Conservation (phyloP, 2,797 vertebrate genomes). For the Chiroxiphia lanceolata region DNA sequence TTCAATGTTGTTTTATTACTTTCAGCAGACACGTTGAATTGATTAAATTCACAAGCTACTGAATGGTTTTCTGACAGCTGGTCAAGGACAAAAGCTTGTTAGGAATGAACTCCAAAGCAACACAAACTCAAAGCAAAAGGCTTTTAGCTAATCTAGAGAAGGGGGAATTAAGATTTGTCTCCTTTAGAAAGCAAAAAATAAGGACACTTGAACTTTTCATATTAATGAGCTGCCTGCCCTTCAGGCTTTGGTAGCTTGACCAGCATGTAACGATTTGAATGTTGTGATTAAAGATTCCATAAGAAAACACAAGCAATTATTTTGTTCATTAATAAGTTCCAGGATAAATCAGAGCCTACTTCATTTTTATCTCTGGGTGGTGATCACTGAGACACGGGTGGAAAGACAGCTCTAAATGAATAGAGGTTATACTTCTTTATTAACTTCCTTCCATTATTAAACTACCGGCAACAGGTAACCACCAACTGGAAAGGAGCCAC, state of each 20-base stretch:
- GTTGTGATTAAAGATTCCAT: neutral
- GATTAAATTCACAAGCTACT: constrained; percentile 40
- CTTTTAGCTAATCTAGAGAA: neutral
- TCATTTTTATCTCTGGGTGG: fast-evolving
- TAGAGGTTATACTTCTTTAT: neutral
- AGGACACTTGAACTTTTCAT: neutral
- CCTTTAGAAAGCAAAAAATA: neutral
- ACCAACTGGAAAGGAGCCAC: neutral
- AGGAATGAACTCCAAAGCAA: neutral
- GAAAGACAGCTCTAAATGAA: neutral
- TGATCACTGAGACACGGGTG: neutral
- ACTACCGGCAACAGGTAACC: neutral
- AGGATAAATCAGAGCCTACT: neutral
- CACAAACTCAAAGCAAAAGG: neutral
- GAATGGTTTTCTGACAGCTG: constrained; percentile 33
- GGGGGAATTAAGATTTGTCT: neutral
- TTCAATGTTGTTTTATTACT: constrained; percentile 38
- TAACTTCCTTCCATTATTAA: neutral
- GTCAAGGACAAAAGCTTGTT: constrained; percentile 34
- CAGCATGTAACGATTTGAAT: neutral
- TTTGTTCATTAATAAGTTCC: neutral
- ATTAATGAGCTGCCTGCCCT: neutral
- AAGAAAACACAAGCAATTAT: neutral
- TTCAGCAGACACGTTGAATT: neutral
- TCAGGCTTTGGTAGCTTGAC: neutral